phyloP scores from a whole-genome alignment of 2,113 vertebrate genomes.

The Bucco capensis region DNA sequence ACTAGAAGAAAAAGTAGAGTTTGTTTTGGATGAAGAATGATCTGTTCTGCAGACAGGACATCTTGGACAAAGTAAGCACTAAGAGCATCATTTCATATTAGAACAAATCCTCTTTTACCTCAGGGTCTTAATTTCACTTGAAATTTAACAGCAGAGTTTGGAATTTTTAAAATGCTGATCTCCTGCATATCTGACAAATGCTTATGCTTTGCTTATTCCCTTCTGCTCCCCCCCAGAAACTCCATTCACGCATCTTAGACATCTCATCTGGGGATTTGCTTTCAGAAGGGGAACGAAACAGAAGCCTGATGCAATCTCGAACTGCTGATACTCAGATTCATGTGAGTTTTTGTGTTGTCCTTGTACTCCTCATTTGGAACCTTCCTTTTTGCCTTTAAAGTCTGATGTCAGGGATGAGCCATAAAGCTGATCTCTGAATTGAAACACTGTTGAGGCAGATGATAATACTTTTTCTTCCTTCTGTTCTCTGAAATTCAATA shows the following conservation, averaged over 20 bases:
- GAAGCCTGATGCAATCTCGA: conserved; percentile 68
- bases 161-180: conserved; percentile 58
- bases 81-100: conserved; percentile 19
- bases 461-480: conserved; percentile 63
- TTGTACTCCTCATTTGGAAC: conserved; percentile 4
- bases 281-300: conserved; percentile 77
- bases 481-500: conserved; percentile 75
- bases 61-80: conserved; percentile 13
- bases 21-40: conserved; percentile 39
- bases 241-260: conserved; percentile 84
- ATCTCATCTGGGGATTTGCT: conserved; percentile 84
- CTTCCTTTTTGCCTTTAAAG: conserved; percentile 23
- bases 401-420: conserved; percentile 55
- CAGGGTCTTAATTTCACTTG: conserved; percentile 24
- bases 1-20: conserved; percentile 28
- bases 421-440: conserved; percentile 59
- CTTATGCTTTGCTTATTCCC: conserved; percentile 44
- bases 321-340: conserved; percentile 72
- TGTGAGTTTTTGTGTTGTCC: conserved; percentile 70
- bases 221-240: conserved; percentile 76
- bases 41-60: neutral
- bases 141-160: conserved; percentile 26
- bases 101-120: conserved; percentile 38
- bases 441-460: conserved; percentile 73
- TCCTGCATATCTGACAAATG: neutral